phyloP scores from a whole-genome alignment of 2,888 invertebrate species.

The Corythucha ciliata region DNA sequence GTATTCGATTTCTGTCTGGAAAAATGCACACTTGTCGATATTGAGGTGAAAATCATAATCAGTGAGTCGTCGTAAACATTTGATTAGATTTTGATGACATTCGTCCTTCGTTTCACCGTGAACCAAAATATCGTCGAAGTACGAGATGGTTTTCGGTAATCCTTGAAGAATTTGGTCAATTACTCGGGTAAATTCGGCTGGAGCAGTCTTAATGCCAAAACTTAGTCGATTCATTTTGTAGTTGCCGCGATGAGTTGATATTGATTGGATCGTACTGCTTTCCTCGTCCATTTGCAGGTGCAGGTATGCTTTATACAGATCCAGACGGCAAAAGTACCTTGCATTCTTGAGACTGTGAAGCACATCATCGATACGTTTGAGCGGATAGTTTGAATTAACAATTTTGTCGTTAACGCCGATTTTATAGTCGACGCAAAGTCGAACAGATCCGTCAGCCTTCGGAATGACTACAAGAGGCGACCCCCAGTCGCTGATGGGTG shows the following conservation, averaged over 20 bases:
- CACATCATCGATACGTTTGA: conserved; percentile 32
- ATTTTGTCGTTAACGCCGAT: conserved; percentile 5
- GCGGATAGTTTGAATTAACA: conserved; percentile 24
- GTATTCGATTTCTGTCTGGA: conserved; percentile 10
- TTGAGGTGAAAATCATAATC: conserved; percentile 16
- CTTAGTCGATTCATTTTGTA: conserved; percentile 10
- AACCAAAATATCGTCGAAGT: neutral
- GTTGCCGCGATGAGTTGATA: neutral
- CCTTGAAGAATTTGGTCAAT: neutral
- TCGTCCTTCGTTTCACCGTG: conserved; percentile 8
- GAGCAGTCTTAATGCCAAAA: conserved; percentile 20
- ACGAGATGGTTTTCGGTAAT: neutral
- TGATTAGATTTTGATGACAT: neutral
- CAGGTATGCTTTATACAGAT: conserved; percentile 31
- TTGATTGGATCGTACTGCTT: conserved; percentile 9
- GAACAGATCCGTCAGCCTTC: neutral
- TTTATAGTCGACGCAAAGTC: conserved; percentile 1
- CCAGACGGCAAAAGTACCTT: conserved; percentile 27
- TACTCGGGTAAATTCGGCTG: conserved; percentile 5
- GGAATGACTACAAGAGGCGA: conserved; percentile 4
- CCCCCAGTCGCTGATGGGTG: neutral
- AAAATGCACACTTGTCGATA: conserved; percentile 11
- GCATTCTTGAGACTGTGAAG: conserved; percentile 24
- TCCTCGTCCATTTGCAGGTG: conserved; percentile 27
- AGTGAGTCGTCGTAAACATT: neutral